Evolutionary conservation across 2,888 invertebrate genomes (phyloP).

Genomic region (Eretmocerus hayati): DNA sequence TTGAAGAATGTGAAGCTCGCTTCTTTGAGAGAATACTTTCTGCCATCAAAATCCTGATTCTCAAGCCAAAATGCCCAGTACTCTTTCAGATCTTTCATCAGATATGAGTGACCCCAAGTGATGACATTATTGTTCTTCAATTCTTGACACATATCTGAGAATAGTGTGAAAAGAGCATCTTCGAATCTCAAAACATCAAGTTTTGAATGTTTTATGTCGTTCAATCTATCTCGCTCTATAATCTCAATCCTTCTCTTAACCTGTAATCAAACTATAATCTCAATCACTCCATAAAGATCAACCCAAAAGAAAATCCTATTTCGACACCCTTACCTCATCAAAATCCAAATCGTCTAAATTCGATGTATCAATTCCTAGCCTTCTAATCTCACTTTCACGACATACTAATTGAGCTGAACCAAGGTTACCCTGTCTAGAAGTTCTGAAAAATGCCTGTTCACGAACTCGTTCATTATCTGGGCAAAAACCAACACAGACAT

Average conservation of each 20-base stretch:
- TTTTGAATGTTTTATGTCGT: conserved; percentile 17
- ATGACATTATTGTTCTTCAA: conserved; percentile 20
- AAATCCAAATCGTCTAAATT: conserved; percentile 15
- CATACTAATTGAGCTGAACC: conserved; percentile 17
- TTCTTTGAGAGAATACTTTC: conserved; percentile 16
- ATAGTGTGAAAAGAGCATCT: conserved; percentile 15
- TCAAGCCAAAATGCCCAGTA: conserved; percentile 22
- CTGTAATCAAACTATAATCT: conserved; percentile 1
- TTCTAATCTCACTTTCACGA: conserved; percentile 16
- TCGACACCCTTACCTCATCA: conserved; percentile 11
- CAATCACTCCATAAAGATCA: background rate
- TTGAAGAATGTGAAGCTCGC: conserved; percentile 16
- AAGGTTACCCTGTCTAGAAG: conserved; percentile 16
- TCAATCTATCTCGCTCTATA: conserved; percentile 13
- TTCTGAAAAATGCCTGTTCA: conserved; percentile 19
- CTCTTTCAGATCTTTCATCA: conserved; percentile 21
- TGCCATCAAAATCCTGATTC: conserved; percentile 21
- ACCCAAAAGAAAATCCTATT: background rate
- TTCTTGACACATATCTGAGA: conserved; percentile 19
- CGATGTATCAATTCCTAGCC: conserved; percentile 8
- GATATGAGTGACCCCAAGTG: conserved; percentile 21
- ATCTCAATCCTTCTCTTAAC: conserved; percentile 17
- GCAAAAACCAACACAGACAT: conserved; percentile 20
- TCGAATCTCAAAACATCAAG: conserved; percentile 19
- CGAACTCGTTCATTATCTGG: conserved; percentile 20